Conservation (phyloP, 1,140 invertebrate species). For the Zaprionus inermis region DNA sequence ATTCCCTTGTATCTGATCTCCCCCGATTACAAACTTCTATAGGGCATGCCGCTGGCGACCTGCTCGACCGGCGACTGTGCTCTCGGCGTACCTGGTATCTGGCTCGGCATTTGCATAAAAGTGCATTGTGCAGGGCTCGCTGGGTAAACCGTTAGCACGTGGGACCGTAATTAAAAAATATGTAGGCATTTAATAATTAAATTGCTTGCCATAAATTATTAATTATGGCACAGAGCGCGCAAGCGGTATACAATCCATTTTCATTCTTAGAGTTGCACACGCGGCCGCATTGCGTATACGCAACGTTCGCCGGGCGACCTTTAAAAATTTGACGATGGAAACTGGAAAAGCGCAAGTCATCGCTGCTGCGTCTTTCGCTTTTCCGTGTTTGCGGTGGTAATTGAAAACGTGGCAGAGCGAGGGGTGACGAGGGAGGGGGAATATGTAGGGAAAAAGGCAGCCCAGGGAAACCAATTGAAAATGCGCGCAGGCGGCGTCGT, state of each 20-base stretch:
- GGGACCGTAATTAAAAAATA: conserved; percentile 9
- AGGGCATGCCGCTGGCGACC: too few species aligned
- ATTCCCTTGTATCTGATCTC: too few species aligned
- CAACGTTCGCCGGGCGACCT: not conserved
- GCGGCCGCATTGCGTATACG: not conserved
- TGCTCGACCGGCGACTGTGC: too few species aligned
- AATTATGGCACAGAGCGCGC: not conserved
- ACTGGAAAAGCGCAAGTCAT: conserved; percentile 4
- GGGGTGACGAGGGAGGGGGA: too few species aligned
- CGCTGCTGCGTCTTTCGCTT: conserved; percentile 31
- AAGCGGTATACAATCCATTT: too few species aligned
- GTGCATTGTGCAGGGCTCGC: conserved; percentile 5
- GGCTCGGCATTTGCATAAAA: conserved; percentile 1
- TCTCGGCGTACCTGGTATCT: not conserved
- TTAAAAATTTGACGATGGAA: not conserved
- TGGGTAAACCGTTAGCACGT: not conserved
- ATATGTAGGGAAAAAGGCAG: not conserved
- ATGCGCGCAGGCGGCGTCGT: conserved; percentile 3
- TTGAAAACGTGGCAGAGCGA: conserved; percentile 22
- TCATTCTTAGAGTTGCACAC: too few species aligned
- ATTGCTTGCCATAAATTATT: conserved; percentile 2
- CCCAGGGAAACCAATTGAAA: conserved; percentile 36
- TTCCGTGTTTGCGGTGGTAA: conserved; percentile 3
- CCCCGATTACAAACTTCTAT: too few species aligned
- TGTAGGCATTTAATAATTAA: conserved; percentile 10